Percentiles rank a stretch among this genome's conserved stretches.
These are phyloP conservation scores for Elmis aenea DNA, from an alignment of 2,888 invertebrate genomes.

Conservation along the genomic window DNA sequence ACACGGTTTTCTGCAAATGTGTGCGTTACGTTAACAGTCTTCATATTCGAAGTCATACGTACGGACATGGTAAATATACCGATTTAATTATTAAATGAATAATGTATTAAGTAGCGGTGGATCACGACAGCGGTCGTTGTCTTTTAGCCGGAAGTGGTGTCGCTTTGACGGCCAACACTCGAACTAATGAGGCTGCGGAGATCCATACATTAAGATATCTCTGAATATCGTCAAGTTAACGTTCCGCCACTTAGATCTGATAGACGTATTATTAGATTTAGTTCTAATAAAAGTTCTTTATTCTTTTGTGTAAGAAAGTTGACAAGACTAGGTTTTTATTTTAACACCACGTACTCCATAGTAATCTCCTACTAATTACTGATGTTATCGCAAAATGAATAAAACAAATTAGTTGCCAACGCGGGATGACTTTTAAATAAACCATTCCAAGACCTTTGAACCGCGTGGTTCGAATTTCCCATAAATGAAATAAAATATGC, in stretches of 20 bases:
- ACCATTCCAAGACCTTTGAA: too few species aligned
- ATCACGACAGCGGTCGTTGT: constrained; percentile 36
- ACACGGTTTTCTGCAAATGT: too few species aligned
- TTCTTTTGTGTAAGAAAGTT: constrained; percentile 13
- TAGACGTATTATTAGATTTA: constrained; percentile 22
- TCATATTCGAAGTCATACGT: too few species aligned
- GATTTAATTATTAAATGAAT: constrained; percentile 33
- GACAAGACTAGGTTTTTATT: constrained; percentile 8
- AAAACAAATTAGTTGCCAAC: too few species aligned
- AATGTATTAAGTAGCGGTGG: constrained; percentile 28
- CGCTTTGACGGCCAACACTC: constrained; percentile 37
- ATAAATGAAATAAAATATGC: too few species aligned
- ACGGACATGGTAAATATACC: too few species aligned
- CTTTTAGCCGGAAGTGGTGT: constrained; percentile 36
- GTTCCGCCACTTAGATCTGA: constrained; percentile 27
- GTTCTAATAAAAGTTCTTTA: constrained; percentile 16
- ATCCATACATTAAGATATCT: constrained; percentile 34
- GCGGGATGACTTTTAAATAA: not conserved
- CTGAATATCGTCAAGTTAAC: constrained; percentile 31
- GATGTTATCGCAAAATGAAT: too few species aligned
- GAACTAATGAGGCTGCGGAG: constrained; percentile 37
- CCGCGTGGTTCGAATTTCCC: too few species aligned
- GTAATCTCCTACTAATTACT: too few species aligned
- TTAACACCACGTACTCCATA: too few species aligned
- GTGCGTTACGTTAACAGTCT: too few species aligned